Evolutionary conservation across 2,888 invertebrate species (phyloP), one percentile per base, ranked within the genome.

Genomic region (Linhomoeus sp.): DNA sequence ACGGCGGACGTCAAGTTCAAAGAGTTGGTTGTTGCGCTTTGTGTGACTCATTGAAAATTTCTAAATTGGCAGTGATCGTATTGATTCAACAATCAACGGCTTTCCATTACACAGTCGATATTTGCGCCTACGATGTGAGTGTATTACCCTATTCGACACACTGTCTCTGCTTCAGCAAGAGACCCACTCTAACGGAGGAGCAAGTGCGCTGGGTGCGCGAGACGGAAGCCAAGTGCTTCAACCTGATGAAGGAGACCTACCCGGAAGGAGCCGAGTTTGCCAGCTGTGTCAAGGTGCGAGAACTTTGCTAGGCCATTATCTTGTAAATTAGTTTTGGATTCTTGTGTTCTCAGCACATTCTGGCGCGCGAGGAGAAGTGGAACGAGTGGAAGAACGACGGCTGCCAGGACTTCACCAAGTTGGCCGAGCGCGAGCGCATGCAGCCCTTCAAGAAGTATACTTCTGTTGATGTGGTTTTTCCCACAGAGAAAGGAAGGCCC

Each of bases 311-410:
- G 19, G 41, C 24, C 41, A 43, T 35, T 22, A 14, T 35, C 23
- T 50, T 19, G 24, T 26, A 47, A 14, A n/a, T 38, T 29, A 38
- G 19, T 38, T 19, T 38, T 38, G 7, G n/a, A 38, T 38, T 19
- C 14, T 7, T 7, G n/a, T 19, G 7, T 38, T 38, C 19, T 15
- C 40, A 60, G 58, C 54, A 54, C 48, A 58, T 64, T 43, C 52
- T 68, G 35, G 53, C 76, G 58, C 72, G 90, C 39, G 94, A 97
- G 64, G 86, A 88, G 63, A 78, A 83, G 66, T 97, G 97, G 97
- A 92, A 87, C 65, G 76, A 75, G 49, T 97, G 97, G 97, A 97
- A 97, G 67, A 97, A 94, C 70, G 87, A 90, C 59, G 87, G 90
- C 0, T 94, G 92, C 67, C 71, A 72, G 62, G 78, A 79, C 58